Percentiles rank a stretch among this genome's conserved stretches.
phyloP scores from a whole-genome alignment of 2,888 invertebrate genomes.

The Mythimna albipuncta region DNA sequence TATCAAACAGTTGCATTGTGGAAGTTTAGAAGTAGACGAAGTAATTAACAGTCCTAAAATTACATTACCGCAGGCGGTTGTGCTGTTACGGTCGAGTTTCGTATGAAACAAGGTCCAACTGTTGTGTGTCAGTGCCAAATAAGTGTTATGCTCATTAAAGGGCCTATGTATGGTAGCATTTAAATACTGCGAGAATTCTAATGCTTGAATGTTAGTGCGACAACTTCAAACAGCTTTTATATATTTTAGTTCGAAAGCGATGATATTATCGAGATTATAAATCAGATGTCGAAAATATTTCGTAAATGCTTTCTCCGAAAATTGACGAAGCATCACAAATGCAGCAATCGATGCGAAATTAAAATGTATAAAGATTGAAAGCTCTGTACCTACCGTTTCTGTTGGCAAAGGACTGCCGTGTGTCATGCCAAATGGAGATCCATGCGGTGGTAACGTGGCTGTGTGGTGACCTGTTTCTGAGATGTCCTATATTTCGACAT shows the following conservation, averaged over 20 bases:
- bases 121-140: constrained; percentile 17
- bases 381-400: constrained; percentile 40
- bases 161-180: background rate
- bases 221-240: background rate
- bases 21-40: constrained; percentile 51
- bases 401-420: constrained; percentile 43
- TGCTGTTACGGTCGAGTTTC: constrained; percentile 14
- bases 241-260: too few relatives aligned
- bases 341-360: constrained; percentile 37
- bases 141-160: constrained; percentile 26
- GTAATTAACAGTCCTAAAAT: constrained; percentile 42
- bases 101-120: background rate
- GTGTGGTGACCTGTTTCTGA: constrained; percentile 42
- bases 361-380: constrained; percentile 53
- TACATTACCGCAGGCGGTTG: constrained; percentile 19
- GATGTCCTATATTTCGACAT: constrained; percentile 33
- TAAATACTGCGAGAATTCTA: background rate
- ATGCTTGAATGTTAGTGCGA: background rate
- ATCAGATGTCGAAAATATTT: constrained; percentile 15
- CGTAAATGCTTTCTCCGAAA: constrained; percentile 12
- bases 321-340: constrained; percentile 48
- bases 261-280: too few relatives aligned
- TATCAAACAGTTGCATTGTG: constrained; percentile 49
- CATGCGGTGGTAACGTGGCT: constrained; percentile 25
- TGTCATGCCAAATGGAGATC: constrained; percentile 58